Base-by-base conservation (phyloP, 2,797 vertebrate genomes). In the Myoxocephalus aenaeus region DNA sequence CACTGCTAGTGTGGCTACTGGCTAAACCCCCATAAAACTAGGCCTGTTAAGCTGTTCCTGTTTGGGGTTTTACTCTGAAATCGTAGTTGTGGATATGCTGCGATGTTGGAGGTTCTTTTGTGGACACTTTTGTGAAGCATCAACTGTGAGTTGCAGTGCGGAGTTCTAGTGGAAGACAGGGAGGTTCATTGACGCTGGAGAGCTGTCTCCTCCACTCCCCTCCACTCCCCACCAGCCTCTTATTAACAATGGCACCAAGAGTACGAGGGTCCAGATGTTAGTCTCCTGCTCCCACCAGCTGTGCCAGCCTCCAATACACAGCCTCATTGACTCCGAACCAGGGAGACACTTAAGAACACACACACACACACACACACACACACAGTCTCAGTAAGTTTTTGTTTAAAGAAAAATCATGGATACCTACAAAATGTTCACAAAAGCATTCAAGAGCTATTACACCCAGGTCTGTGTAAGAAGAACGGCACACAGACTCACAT, bases 291-390 rank as follows among this genome's bases (percentile, higher is more conserved):
- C 80, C 81, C 86, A 85, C 91, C 92, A 92, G 93, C 90, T 93
- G 92, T 93, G 91, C 89, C 89, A 91, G 87, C 67, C 90, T 89
- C 90, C 87, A 57, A 91, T 92, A 91, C 90, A 91, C 91, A 94
- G 87, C 83, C 90, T 92, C 92, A 93, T 90, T 92, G 88, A 94
- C 90, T 93, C 82, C 68, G 65, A 69, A 70, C 57, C 69, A 76
- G 73, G 65, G 80, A 91, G 86, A 88, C 87, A 82, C 90, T 89
- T 88, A 83, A 81, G 79, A 86, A 82, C 73, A 79, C 62, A 58
- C 29, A 68, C 25, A 44, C 27, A 14, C 10, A 38, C 6, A 70
- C 59, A 57, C 29, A 20, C 69, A 46, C 44, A 38, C 32, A 51
- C n/a, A 67, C 62, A 62, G 17, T 56, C 15, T 53, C 20, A 77